Base-by-base conservation (phyloP, 2,797 vertebrate genomes). In the Xiphophorus birchmanni region DNA sequence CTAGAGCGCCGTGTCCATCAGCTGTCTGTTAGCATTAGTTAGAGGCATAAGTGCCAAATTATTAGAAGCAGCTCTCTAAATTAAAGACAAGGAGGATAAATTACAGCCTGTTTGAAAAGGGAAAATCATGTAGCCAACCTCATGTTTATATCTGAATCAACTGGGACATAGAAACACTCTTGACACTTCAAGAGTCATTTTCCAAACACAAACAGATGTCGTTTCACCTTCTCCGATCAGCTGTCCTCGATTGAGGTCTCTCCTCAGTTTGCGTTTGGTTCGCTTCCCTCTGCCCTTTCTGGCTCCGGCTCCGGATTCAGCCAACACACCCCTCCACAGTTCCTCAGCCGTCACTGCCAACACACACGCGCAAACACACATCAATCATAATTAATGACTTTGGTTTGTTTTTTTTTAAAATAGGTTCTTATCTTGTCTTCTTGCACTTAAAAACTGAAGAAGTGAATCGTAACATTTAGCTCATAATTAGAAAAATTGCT, bases 241-340 rank as follows among this genome's bases (percentile, higher is more conserved):
- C 92, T 98, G 97, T 84, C 97, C 98, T 89, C 90, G 91, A 79
- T 99, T 99, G 88, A 99, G 95, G 92, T 99, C 96, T 88, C 91
- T 97, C 90, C 77, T 99, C 10, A 94, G 26, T 91, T 94, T 99
- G 67, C 94, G 97, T 89, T 99, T 99, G 78, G 94, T 93, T 88
- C 97, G 96, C 88, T 99, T 99, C 74, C 98, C 98, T 95, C 98
- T 88, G 82, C 96, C 98, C 89, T 97, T 99, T 84, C 90, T 96
- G 82, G 90, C 90, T 82, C 97, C 96, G 0, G 95, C 84, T 0
- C 97, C 97, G 1, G 93, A 90, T 81, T 98, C 97, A 2, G 98
- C 98, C 93, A 99, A 69, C 44, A 96, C 97, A 23, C 98, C 98
- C 90, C 91, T 97, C 98, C 98, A 99, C 0, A 99, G 91, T 85